Conservation (phyloP, 1,140 invertebrate genomes). For the Gyrodactylus bullatarudis region DNA sequence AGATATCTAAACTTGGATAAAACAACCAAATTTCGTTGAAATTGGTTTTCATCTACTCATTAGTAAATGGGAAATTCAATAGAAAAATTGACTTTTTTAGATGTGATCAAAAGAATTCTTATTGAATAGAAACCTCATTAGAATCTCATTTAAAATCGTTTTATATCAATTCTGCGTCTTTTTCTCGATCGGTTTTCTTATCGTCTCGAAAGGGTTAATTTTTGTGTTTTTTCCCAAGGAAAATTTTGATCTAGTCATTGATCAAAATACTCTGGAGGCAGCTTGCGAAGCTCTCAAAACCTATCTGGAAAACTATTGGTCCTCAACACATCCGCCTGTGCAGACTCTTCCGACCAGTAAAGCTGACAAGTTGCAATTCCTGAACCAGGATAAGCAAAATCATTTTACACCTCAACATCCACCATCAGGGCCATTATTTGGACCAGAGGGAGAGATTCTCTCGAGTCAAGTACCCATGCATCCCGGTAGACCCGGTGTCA, state of each 20-base stretch:
- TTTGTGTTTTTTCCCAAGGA: slow-evolving; percentile 8
- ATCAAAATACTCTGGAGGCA: slow-evolving; percentile 86
- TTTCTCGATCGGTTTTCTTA: too few relatives aligned
- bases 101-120: too few relatives aligned
- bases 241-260: slow-evolving; percentile 87
- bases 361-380: background rate
- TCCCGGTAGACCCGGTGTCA: background rate
- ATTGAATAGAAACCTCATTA: too few relatives aligned
- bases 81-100: too few relatives aligned
- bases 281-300: slow-evolving; percentile 92
- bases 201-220: background rate
- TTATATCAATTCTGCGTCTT: too few relatives aligned
- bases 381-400: background rate
- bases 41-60: too few relatives aligned
- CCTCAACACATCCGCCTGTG: slow-evolving; percentile 52
- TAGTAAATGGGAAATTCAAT: too few relatives aligned
- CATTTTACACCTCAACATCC: background rate
- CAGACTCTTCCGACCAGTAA: background rate
- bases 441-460: background rate
- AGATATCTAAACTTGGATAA: too few relatives aligned
- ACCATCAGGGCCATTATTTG: background rate
- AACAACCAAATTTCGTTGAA: too few relatives aligned
- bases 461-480: background rate
- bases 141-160: too few relatives aligned
- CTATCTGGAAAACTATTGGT: slow-evolving; percentile 86